Base-by-base conservation (phyloP, 2,113 vertebrate species). In the Clupea harengus region DNA sequence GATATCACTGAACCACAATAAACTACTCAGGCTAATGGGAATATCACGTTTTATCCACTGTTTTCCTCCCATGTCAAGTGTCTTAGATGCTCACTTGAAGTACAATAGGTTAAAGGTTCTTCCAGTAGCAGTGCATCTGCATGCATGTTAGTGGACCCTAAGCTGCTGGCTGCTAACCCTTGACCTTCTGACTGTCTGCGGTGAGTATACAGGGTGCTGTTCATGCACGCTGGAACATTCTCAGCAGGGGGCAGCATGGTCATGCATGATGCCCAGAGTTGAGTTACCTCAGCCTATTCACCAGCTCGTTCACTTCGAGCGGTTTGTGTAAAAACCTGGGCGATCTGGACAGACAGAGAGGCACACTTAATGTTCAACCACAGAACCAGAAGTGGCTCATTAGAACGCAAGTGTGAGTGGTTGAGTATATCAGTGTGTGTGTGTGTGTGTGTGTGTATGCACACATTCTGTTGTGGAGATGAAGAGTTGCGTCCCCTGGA, bases 231-330 rank as follows among this genome's bases (percentile, higher is more conserved):
- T 32, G 15, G 72, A 80, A 67, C 32, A 85, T 52, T 49, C 81
- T 3, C 22, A 20, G 64, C 82, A 83, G 88, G 44, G 44, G 13
- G 75, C 87, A 89, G 88, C 47, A 87, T 85, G 88, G 89, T 89
- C 92, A 92, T 89, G 92, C 92, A 89, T 6, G 85, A 89, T 92
- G 90, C 89, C 88, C 85, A 82, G 87, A 87, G 90, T 90, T 44
- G 32, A 9, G 87, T 95, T 96, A 95, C 95, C 95, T 96, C 89
- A 96, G 93, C 94, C 91, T 94, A 94, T 89, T 94, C 92, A 95
- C 91, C 90, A 96, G 93, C 84, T 95, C 93, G 87, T 88, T 92
- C 90, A 93, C 93, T 85, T 95, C 94, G 89, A 93, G 86, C 10
- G 91, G 92, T 81, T 92, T 93, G 91, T 83, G 91, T 88, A 91